These are phyloP conservation scores for Diadema setosum DNA, from an alignment of 35 echinoderm and acorn worm species.

Conservation along the genomic window DNA sequence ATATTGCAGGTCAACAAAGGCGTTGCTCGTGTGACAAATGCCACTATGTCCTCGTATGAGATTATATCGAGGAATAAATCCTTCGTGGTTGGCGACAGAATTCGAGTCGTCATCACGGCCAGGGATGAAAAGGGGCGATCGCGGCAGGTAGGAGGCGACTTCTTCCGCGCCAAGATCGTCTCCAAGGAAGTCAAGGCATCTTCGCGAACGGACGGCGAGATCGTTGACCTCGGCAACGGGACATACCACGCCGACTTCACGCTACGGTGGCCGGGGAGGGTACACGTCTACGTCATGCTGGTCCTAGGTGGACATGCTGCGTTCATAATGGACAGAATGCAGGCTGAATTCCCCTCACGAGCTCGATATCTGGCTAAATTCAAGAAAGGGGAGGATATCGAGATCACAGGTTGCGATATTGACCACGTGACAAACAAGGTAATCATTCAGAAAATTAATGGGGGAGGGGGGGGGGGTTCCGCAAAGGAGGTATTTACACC, in stretches of 20 bases:
- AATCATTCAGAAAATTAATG: too few relatives aligned
- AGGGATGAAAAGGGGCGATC: not conserved
- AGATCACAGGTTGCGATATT: too few relatives aligned
- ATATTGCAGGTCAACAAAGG: too few relatives aligned
- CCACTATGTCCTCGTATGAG: too few relatives aligned
- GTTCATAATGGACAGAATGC: not conserved
- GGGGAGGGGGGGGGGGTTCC: too few relatives aligned
- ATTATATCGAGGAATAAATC: not conserved
- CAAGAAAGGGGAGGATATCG: too few relatives aligned
- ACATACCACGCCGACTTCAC: slow-evolving; percentile 5
- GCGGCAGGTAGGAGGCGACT: not conserved
- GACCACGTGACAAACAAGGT: too few relatives aligned
- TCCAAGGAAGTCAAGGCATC: not conserved
- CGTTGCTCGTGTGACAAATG: too few relatives aligned
- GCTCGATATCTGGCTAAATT: too few relatives aligned
- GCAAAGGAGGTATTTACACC: too few relatives aligned
- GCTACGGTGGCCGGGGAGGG: not conserved
- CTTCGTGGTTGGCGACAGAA: not conserved
- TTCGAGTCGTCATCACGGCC: not conserved
- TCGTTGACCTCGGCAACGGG: slow-evolving; percentile 9
- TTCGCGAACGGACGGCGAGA: not conserved
- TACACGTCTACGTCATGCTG: not conserved
- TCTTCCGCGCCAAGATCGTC: not conserved
- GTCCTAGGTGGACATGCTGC: not conserved
- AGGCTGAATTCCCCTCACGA: too few relatives aligned